A percentile compares a stretch with the other conserved stretches of the same genome.
These are phyloP conservation scores for Hylaeus anthracinus DNA, from an alignment of 1,140 invertebrate species.

Conservation along the genomic window DNA sequence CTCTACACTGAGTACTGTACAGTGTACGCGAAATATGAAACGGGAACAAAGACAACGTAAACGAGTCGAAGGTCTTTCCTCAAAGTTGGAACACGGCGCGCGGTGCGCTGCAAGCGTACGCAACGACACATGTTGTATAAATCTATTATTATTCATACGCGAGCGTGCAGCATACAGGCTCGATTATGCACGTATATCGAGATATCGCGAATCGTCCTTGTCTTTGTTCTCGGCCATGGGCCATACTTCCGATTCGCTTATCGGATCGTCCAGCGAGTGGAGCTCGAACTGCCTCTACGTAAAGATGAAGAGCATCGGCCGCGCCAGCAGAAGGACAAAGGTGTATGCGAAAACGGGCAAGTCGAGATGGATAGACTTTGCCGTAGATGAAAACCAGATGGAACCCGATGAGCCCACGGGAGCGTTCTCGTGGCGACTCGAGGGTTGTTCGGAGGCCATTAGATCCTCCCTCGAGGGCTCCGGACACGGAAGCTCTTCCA, in stretches of 20 bases:
- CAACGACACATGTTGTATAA: neutral
- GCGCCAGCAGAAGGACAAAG: conserved; percentile 50
- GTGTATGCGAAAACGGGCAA: conserved; percentile 62
- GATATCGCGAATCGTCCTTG: conserved; percentile 29
- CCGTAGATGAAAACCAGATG: conserved; percentile 67
- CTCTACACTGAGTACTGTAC: too few species aligned
- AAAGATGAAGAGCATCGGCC: conserved; percentile 49
- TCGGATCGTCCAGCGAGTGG: neutral
- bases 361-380: conserved; percentile 48
- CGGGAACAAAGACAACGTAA: too few species aligned
- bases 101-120: neutral
- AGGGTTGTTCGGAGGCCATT: conserved; percentile 79
- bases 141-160: too few species aligned
- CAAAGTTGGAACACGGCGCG: too few species aligned
- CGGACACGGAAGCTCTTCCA: conserved; percentile 85
- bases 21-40: too few species aligned
- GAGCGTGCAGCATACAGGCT: neutral
- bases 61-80: too few species aligned
- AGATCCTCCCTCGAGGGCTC: conserved; percentile 78
- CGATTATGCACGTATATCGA: conserved; percentile 12
- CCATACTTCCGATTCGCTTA: conserved; percentile 23
- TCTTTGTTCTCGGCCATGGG: conserved; percentile 26
- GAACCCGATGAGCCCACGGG: conserved; percentile 68
- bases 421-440: conserved; percentile 72
- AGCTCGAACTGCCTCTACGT: conserved; percentile 66